Conservation (phyloP, 2,888 invertebrate species). For the Acleris emargana region DNA sequence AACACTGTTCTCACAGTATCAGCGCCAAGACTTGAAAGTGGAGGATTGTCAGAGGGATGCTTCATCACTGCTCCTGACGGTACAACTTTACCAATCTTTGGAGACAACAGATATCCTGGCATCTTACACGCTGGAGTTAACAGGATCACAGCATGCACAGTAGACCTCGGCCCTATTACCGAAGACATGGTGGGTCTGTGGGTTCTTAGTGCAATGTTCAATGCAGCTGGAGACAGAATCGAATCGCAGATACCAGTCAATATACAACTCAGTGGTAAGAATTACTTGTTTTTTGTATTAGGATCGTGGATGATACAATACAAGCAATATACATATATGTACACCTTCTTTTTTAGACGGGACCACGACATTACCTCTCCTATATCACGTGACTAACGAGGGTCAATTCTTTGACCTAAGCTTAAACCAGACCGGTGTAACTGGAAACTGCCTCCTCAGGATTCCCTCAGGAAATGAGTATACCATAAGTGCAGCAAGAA, state of each 20-base stretch:
- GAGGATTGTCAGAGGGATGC: conserved; percentile 28
- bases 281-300: background rate
- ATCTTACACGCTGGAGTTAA: conserved; percentile 25
- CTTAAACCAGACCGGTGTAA: conserved; percentile 30
- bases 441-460: conserved; percentile 28
- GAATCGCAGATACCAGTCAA: conserved; percentile 20
- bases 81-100: conserved; percentile 23
- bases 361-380: conserved; percentile 21
- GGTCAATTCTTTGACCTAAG: conserved; percentile 30
- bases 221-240: conserved; percentile 25
- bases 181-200: conserved; percentile 25
- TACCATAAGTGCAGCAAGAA: conserved; percentile 5
- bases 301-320: background rate
- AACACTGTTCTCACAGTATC: conserved; percentile 26
- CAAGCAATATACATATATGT: background rate
- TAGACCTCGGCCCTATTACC: conserved; percentile 30
- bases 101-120: conserved; percentile 28
- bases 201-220: conserved; percentile 21
- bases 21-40: conserved; percentile 15
- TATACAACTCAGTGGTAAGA: conserved; percentile 28
- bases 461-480: conserved; percentile 28
- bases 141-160: conserved; percentile 23
- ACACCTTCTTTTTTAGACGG: conserved; percentile 17
- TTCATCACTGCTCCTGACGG: conserved; percentile 22
- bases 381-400: conserved; percentile 23